Conservation (phyloP, 1,140 invertebrate species). For the Eciton burchellii region DNA sequence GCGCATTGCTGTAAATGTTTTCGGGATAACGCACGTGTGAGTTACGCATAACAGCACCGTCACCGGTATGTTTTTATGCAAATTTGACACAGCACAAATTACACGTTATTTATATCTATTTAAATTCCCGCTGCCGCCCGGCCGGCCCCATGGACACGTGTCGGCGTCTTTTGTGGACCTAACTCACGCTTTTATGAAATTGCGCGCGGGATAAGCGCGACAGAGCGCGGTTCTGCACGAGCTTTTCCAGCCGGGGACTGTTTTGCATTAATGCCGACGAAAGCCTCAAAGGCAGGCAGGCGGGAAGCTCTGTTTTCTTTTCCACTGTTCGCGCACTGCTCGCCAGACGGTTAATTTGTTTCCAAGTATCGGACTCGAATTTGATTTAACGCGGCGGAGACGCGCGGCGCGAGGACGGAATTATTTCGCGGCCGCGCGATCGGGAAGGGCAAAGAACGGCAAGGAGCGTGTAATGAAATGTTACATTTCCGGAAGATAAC, state of each 20-base stretch:
- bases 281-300: constrained; percentile 8
- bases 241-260: constrained; percentile 11
- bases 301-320: not conserved
- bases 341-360: constrained; percentile 48
- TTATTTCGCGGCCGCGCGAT: constrained; percentile 31
- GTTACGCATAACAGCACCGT: constrained; percentile 10
- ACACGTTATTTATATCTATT: constrained; percentile 44
- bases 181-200: constrained; percentile 44
- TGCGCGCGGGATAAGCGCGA: constrained; percentile 23
- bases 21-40: constrained; percentile 30
- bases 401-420: constrained; percentile 30
- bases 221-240: not conserved
- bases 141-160: not conserved
- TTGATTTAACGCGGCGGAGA: constrained; percentile 19
- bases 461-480: constrained; percentile 44
- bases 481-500: constrained; percentile 53
- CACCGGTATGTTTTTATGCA: constrained; percentile 35
- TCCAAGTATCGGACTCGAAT: constrained; percentile 31
- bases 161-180: constrained; percentile 9
- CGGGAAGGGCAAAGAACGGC: constrained; percentile 52
- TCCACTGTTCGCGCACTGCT: not conserved
- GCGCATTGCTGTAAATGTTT: constrained; percentile 38
- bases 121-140: constrained; percentile 14
- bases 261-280: constrained; percentile 43
- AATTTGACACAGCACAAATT: constrained; percentile 45